Conservation (phyloP, 1,140 invertebrate genomes). For the Eriocheir sinensis region DNA sequence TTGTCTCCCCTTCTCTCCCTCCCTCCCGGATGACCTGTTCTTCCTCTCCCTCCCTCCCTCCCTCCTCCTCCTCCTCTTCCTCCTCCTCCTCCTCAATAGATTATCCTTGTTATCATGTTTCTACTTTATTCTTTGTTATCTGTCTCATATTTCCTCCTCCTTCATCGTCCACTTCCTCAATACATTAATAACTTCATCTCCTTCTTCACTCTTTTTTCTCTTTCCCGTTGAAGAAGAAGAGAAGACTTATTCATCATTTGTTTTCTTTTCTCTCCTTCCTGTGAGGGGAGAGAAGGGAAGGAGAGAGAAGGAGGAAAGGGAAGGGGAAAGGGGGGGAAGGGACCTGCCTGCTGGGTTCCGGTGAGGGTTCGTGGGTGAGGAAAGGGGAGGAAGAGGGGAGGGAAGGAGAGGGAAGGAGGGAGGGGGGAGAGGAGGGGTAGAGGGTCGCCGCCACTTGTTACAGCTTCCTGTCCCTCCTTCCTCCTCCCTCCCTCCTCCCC, state of each 20-base stretch:
- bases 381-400: not conserved
- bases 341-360: constrained; percentile 16
- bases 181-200: not conserved
- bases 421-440: not conserved
- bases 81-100: not conserved
- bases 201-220: not conserved
- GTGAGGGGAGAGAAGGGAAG: not conserved
- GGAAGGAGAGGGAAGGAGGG: not conserved
- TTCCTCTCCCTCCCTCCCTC: not conserved
- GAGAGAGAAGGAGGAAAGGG: constrained; percentile 2
- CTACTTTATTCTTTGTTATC: not conserved
- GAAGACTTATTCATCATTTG: not conserved
- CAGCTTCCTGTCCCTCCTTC: constrained; percentile 32
- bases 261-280: not conserved
- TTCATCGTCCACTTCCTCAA: not conserved
- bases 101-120: not conserved
- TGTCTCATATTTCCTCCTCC: not conserved
- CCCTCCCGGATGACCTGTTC: not conserved
- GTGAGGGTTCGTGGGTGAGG: not conserved
- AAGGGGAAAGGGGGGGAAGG: not conserved
- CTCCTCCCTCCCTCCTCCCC: not conserved
- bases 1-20: not conserved
- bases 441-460: constrained; percentile 45
- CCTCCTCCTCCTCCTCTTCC: not conserved
- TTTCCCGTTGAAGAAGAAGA: not conserved